Base-by-base conservation (phyloP, 2,888 invertebrate genomes). In the Orchesella flavescens region DNA sequence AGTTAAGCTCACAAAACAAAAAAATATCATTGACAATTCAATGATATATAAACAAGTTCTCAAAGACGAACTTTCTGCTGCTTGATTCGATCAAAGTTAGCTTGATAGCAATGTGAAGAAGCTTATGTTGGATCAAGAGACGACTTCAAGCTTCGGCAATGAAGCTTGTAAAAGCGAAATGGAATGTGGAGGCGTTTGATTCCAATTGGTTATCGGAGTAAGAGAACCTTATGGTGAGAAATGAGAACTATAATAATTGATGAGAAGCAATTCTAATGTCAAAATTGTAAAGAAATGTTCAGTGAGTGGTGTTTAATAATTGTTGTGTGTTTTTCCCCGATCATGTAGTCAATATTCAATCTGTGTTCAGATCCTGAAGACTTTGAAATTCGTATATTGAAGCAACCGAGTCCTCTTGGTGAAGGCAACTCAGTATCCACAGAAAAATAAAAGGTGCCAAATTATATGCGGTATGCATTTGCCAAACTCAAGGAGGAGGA, bases 181-280 rank as follows among this genome's bases (percentile, higher is more conserved):
- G 99, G 86, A 98, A 97, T 91, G 99, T 99, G 1, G 98, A 98
- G 91, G 96, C 97, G 3, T 98, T 99, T 91, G 99, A 99, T 91
- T 96, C 98, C 97, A 97, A 90, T 92, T 99, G 85, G 98, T 99
- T 76, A 97, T 99, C 89, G 99, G 99, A 78, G 98, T 99, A 59
- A 92, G 99, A 87, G 98, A 99, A 91, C 98, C 98, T 59, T 99
- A 98, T 92, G 95, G 95, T 95, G 90, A 91, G 91, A 84, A 12
- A 65, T 46, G 17, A 57, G 23, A 10, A 72, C 12, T 23, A n/a
- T n/a, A n/a, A n/a, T n/a, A n/a, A n/a, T n/a, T n/a, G n/a, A n/a
- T n/a, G n/a, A n/a, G n/a, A n/a, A n/a, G n/a, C n/a, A n/a, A n/a
- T n/a, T n/a, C n/a, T n/a, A n/a, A n/a, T n/a, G n/a, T n/a, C n/a